Base-by-base conservation (phyloP, 2,113 vertebrate species). In the Sprattus sprattus region DNA sequence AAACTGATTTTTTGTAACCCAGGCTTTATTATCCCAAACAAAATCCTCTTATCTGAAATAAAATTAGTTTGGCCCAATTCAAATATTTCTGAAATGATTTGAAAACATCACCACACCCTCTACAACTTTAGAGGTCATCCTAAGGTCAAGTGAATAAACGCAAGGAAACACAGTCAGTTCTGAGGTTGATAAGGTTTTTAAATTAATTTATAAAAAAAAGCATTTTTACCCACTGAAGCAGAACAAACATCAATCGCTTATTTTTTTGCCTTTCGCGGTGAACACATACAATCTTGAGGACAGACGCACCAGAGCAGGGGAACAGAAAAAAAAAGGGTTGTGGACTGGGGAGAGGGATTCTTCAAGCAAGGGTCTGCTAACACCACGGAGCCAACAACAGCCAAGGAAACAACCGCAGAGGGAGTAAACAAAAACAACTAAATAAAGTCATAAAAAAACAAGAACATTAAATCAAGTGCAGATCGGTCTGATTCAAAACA, bases 201-300 rank as follows among this genome's bases (percentile, higher is more conserved):
- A 95, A 95, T 95, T 95, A 95, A 95, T 95, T 95, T 95, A 95
- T 95, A 88, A 91, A 93, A 91, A 92, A 91, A 90, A 91, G 89
- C 67, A 85, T 78, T 93, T 87, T 94, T 93, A 91, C 93, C 93
- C 94, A 95, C 91, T 93, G 88, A 93, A 95, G 93, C 93, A 93
- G 92, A 93, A 94, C 93, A 93, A 95, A 94, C 92, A 94, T 91
- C 85, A 80, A 93, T 87, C 83, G 78, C 81, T 84, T 88, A 86
- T 89, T 91, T 89, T 89, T 87, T 88, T 91, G 90, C 89, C 90
- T 92, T 91, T 91, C 80, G 87, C 90, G 93, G 83, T 92, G 91
- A 93, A 93, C 91, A 90, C 91, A 91, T 92, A 94, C 92, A 92
- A 92, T 93, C 92, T 78, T 90, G 91, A 90, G 90, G 88, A 91